Percentiles rank a stretch among this genome's conserved stretches.
Evolutionary conservation across 53 echinoderm and acorn worm species (phyloP).

Genomic region (Paelopatides confundens): DNA sequence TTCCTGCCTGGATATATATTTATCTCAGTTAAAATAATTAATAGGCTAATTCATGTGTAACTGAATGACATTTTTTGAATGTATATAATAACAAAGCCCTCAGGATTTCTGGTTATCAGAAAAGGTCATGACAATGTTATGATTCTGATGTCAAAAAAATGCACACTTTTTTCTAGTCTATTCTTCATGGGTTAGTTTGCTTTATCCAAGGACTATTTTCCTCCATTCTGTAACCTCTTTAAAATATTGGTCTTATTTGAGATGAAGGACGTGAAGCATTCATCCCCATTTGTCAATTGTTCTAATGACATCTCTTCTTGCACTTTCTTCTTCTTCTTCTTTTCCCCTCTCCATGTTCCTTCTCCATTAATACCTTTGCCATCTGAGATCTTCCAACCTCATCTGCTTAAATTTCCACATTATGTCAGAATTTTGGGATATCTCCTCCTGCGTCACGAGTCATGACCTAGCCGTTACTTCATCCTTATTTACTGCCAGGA

Average conservation of each 20-base stretch:
- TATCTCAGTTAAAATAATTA: too few relatives aligned
- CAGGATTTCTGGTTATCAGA: too few relatives aligned
- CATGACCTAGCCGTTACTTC: neutral
- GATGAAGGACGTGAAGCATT: conserved; percentile 11
- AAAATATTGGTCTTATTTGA: conserved; percentile 16
- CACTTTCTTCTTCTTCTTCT: neutral
- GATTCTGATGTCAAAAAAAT: neutral
- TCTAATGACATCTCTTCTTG: conserved; percentile 10
- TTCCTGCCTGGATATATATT: too few relatives aligned
- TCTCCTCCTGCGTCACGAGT: conserved; percentile 28
- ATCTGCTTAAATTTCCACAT: conserved; percentile 32
- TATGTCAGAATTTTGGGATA: conserved; percentile 36
- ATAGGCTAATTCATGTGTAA: too few relatives aligned
- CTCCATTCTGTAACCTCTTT: neutral
- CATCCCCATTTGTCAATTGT: neutral
- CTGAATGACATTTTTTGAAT: too few relatives aligned
- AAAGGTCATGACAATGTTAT: too few relatives aligned
- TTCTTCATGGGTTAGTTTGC: neutral
- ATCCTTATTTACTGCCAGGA: neutral
- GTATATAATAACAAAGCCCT: too few relatives aligned
- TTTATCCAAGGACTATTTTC: neutral
- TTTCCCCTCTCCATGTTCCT: neutral
- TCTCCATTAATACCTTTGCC: neutral
- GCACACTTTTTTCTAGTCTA: neutral
- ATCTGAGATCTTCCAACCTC: neutral